Percentiles rank a stretch among this genome's conserved stretches.
phyloP scores from a whole-genome alignment of 2,113 vertebrate species.

The Antennarius striatus region DNA sequence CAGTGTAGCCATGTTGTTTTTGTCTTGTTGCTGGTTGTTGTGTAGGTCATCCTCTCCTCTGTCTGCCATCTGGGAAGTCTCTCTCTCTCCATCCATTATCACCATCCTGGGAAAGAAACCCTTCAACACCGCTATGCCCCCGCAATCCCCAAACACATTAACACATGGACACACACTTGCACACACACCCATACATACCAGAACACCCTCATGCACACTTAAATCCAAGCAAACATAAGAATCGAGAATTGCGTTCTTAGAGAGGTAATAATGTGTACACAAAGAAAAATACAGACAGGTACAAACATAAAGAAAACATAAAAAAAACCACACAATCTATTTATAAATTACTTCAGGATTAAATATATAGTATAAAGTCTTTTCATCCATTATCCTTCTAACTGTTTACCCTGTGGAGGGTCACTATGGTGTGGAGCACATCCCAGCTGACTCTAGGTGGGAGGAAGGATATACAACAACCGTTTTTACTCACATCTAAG shows the following conservation, averaged over 20 bases:
- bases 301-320: neutral
- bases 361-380: too few species aligned
- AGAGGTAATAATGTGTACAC: neutral
- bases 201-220: neutral
- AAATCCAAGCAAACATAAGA: neutral
- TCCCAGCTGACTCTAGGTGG: too few species aligned
- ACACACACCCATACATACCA: neutral
- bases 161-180: neutral
- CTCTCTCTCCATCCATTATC: conserved; percentile 65
- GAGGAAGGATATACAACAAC: too few species aligned
- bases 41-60: conserved; percentile 66
- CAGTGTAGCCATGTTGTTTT: conserved; percentile 37
- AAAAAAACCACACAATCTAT: too few species aligned
- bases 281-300: neutral
- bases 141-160: neutral
- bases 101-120: conserved; percentile 45
- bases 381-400: too few species aligned
- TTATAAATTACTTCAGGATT: too few species aligned
- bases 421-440: too few species aligned
- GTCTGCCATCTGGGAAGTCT: conserved; percentile 65
- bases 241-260: neutral
- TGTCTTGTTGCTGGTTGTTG: conserved; percentile 50
- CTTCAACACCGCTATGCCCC: conserved; percentile 28
- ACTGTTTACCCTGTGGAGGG: too few species aligned
- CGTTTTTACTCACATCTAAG: too few species aligned